A percentile compares a stretch with the other conserved stretches of the same genome.
phyloP scores from a whole-genome alignment of 2,888 invertebrate species.

The Pecten maximus region DNA sequence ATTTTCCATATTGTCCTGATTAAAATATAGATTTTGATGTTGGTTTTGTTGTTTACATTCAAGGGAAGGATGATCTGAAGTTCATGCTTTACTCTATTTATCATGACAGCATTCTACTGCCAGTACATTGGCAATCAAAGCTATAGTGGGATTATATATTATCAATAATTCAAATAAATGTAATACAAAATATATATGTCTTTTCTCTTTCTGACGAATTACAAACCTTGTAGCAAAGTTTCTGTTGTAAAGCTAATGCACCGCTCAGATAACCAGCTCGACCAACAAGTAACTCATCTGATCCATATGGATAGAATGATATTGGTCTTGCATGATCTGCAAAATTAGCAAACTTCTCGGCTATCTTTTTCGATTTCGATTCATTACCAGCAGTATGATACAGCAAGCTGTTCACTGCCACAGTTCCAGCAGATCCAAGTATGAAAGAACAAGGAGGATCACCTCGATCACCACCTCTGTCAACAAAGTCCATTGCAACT shows the following conservation, averaged over 20 bases:
- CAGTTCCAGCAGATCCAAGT: conserved; percentile 91
- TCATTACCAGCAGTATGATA: conserved; percentile 82
- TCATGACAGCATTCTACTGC: no score
- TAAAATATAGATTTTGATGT: no score
- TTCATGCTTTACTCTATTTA: no score
- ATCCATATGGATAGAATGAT: conserved; percentile 82
- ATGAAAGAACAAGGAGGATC: conserved; percentile 88
- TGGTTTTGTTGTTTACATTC: no score
- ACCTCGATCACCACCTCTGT: conserved; percentile 79
- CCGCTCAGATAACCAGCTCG: conserved; percentile 92
- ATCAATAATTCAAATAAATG: no score
- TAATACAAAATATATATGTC: not conserved
- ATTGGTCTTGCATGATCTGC: conserved; percentile 83
- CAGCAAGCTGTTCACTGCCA: conserved; percentile 86
- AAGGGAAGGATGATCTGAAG: no score
- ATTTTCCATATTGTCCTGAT: no score
- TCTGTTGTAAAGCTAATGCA: conserved; percentile 87
- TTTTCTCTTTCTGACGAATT: not conserved
- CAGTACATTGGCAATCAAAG: no score
- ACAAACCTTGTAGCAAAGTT: conserved; percentile 71
- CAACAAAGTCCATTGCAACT: conserved; percentile 85
- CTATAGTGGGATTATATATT: no score
- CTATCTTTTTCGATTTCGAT: conserved; percentile 56
- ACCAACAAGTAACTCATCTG: conserved; percentile 93
- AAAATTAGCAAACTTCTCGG: conserved; percentile 82